phyloP scores from a whole-genome alignment of 2,113 vertebrate genomes.

The Tragelaphus strepsiceros region DNA sequence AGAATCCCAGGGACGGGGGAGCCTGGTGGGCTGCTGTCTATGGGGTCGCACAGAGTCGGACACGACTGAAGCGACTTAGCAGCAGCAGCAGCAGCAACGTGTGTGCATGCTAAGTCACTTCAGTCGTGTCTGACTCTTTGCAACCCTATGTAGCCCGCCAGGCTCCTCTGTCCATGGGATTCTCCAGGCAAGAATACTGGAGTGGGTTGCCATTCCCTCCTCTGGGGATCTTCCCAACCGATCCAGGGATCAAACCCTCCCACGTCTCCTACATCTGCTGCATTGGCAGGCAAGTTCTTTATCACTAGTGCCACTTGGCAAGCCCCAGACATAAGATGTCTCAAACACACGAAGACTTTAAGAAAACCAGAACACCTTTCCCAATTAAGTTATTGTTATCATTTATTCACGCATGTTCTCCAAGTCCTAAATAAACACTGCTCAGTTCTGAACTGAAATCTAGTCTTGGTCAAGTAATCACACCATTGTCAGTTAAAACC shows the following conservation, averaged over 20 bases:
- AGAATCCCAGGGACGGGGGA: too few species aligned
- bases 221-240: accelerated
- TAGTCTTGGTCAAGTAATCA: background rate
- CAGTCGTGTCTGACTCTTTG: background rate
- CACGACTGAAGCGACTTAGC: too few species aligned
- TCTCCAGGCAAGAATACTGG: background rate
- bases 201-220: background rate
- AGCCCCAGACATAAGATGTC: background rate
- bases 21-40: too few species aligned
- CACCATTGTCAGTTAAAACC: background rate
- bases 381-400: background rate
- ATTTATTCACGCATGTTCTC: background rate
- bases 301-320: background rate
- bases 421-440: background rate
- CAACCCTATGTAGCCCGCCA: accelerated
- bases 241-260: background rate
- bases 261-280: background rate
- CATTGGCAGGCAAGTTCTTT: background rate
- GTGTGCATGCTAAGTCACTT: background rate
- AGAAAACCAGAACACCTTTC: constrained; percentile 1
- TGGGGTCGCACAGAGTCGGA: too few species aligned
- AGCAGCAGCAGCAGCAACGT: background rate
- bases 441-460: background rate
- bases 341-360: background rate
- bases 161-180: background rate